A percentile compares a stretch with the other conserved stretches of the same genome.
Evolutionary conservation across 2,888 invertebrate genomes (phyloP).

Genomic region (Dusona sp.): DNA sequence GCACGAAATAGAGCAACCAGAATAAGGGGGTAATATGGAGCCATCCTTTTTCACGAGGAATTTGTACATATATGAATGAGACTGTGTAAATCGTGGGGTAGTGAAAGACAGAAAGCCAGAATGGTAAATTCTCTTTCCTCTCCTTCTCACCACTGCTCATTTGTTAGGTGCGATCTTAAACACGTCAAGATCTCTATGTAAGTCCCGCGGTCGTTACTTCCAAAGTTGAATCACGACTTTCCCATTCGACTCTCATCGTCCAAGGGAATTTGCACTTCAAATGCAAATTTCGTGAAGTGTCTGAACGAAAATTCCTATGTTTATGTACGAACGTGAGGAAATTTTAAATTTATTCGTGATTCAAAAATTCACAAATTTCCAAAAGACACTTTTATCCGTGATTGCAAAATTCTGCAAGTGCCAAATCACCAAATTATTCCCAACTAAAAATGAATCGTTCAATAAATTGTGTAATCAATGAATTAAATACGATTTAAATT

Average conservation of each 20-base stretch:
- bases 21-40: conserved; percentile 2
- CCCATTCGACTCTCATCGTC: background rate
- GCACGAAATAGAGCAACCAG: conserved; percentile 13
- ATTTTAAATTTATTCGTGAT: background rate
- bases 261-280: background rate
- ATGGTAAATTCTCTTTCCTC: conserved; percentile 7
- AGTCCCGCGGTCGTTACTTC: conserved; percentile 23
- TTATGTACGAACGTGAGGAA: background rate
- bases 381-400: background rate
- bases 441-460: too few relatives aligned
- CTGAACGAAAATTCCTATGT: background rate
- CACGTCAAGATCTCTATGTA: background rate
- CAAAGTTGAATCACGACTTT: conserved; percentile 20
- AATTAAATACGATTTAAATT: too few relatives aligned
- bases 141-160: background rate
- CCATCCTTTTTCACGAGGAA: background rate
- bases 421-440: too few relatives aligned
- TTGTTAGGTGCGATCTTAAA: conserved; percentile 27
- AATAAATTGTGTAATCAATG: too few relatives aligned
- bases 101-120: background rate
- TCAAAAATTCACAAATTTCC: background rate
- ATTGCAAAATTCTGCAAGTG: too few relatives aligned
- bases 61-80: conserved; percentile 44
- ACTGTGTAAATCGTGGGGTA: conserved; percentile 5
- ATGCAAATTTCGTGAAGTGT: conserved; percentile 21